Conservation (phyloP, 2,797 vertebrate genomes). For the Clarias fuscus region DNA sequence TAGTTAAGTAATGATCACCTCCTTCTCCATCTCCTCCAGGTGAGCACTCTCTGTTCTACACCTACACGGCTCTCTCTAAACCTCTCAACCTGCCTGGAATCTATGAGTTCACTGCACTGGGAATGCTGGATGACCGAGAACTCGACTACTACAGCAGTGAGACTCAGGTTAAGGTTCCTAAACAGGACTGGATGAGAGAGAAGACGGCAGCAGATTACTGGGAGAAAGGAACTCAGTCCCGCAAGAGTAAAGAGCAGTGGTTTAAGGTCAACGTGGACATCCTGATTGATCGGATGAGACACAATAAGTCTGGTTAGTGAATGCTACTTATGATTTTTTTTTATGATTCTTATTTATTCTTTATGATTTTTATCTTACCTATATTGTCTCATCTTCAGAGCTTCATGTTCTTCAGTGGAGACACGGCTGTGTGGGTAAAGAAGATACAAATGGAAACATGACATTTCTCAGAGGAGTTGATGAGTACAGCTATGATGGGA, state of each 20-base stretch:
- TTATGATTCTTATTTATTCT: not conserved
- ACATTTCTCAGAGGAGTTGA: slow-evolving; percentile 35
- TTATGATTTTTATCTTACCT: not conserved
- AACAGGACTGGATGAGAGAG: slow-evolving; percentile 63
- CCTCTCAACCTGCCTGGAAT: slow-evolving; percentile 46
- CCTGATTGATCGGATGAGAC: slow-evolving; percentile 61
- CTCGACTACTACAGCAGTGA: slow-evolving; percentile 74
- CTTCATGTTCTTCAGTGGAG: slow-evolving; percentile 71
- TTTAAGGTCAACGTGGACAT: slow-evolving; percentile 69
- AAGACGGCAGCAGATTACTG: slow-evolving; percentile 48
- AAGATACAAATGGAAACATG: fast-evolving
- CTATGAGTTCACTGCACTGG: slow-evolving; percentile 74
- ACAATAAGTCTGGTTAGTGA: slow-evolving; percentile 56
- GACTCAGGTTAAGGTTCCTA: slow-evolving; percentile 48
- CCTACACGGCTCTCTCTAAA: slow-evolving; percentile 34
- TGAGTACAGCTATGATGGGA: slow-evolving; percentile 69
- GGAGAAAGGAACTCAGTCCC: slow-evolving; percentile 52
- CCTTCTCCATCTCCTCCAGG: not conserved
- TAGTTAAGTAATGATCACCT: not conserved
- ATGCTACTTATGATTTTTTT: too few species aligned
- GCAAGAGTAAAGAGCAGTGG: slow-evolving; percentile 57
- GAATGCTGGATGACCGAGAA: slow-evolving; percentile 60
- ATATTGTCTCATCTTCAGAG: slow-evolving; percentile 19
- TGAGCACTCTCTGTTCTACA: slow-evolving; percentile 41
- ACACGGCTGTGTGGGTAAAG: slow-evolving; percentile 61